These are phyloP conservation scores for Premnoplex brunnescens DNA, from an alignment of 2,797 vertebrate species.

Conservation along the genomic window DNA sequence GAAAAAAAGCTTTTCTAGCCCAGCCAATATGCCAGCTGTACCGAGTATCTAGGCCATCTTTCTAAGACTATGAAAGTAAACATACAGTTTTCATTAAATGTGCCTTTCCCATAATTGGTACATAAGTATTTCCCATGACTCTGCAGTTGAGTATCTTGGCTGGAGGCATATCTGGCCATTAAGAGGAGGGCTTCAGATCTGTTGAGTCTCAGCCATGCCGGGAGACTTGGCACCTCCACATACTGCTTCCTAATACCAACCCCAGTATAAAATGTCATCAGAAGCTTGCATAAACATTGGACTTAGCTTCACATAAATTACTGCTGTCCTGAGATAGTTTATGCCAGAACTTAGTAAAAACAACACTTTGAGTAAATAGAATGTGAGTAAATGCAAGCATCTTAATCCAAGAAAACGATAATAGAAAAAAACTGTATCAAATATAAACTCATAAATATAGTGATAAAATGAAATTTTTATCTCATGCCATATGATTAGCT, in stretches of 20 bases:
- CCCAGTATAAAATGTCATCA: conserved; percentile 81
- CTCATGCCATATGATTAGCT: conserved; percentile 30
- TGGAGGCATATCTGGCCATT: conserved; percentile 77
- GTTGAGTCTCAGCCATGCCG: conserved; percentile 75
- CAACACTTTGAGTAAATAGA: conserved; percentile 78
- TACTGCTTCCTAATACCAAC: conserved; percentile 80
- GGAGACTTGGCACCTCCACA: conserved; percentile 79
- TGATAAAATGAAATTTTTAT: conserved; percentile 63
- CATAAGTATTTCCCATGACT: conserved; percentile 82
- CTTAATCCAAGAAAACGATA: conserved; percentile 74
- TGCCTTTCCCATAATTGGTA: conserved; percentile 77
- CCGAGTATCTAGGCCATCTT: conserved; percentile 67
- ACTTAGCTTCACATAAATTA: conserved; percentile 83
- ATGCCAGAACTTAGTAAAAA: conserved; percentile 81
- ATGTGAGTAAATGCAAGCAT: conserved; percentile 73
- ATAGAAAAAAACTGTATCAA: conserved; percentile 67
- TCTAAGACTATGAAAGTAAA: conserved; percentile 74
- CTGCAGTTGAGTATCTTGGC: conserved; percentile 77
- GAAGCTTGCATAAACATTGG: conserved; percentile 84
- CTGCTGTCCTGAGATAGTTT: conserved; percentile 76
- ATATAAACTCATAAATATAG: conserved; percentile 72
- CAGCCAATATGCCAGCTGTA: conserved; percentile 64
- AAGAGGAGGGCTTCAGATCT: conserved; percentile 74
- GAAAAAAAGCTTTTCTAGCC: conserved; percentile 42
- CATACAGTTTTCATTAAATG: conserved; percentile 77